phyloP scores from a whole-genome alignment of 1,140 invertebrate genomes.

The Drosophila neocordata region DNA sequence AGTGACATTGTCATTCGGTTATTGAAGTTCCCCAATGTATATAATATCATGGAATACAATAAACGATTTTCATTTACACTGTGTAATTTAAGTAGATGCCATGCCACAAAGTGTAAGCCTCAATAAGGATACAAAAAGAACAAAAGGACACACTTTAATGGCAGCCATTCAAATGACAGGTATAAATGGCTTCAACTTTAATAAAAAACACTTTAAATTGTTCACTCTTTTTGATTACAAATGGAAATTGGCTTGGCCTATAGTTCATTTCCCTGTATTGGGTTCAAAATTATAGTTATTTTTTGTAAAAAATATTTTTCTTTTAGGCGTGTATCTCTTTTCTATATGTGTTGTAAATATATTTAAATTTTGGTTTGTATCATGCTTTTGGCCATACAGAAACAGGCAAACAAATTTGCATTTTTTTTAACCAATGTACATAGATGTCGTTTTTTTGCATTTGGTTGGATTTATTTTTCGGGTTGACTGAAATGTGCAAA shows the following conservation, averaged over 20 bases:
- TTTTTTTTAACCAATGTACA: constrained; percentile 14
- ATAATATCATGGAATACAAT: too few species aligned
- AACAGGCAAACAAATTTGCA: constrained; percentile 10
- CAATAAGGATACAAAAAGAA: not conserved
- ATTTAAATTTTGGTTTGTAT: constrained; percentile 1
- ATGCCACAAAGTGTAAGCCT: not conserved
- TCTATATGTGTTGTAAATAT: not conserved
- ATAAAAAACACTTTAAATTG: not conserved
- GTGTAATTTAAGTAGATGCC: too few species aligned
- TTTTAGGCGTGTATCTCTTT: not conserved
- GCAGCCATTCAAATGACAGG: not conserved
- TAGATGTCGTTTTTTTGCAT: constrained; percentile 12
- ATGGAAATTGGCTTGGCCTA: not conserved
- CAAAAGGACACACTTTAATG: not conserved
- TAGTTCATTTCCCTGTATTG: not conserved
- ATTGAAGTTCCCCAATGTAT: too few species aligned
- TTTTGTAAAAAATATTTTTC: not conserved
- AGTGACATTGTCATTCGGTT: too few species aligned
- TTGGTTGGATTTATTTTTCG: not conserved
- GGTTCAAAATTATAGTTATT: not conserved
- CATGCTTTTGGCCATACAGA: constrained; percentile 1
- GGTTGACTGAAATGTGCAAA: constrained; percentile 12
- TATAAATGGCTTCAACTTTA: not conserved
- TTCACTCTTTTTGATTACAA: not conserved
- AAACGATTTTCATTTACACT: too few species aligned